Percentiles rank a stretch among this genome's conserved stretches.
Evolutionary conservation across 2,797 vertebrate genomes (phyloP).

Genomic region (Cossypha niveicapilla): DNA sequence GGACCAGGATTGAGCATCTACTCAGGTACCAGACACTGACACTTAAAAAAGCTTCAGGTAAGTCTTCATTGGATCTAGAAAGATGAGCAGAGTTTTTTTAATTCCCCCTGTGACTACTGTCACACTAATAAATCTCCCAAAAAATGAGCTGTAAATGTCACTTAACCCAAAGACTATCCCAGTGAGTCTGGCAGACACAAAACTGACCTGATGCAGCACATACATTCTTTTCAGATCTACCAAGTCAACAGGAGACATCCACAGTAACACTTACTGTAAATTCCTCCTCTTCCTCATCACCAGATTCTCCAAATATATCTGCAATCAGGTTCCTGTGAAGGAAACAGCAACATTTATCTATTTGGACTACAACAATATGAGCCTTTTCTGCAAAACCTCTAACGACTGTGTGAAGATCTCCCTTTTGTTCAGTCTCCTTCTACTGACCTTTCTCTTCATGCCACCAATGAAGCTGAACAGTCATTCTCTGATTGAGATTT

Average conservation of each 20-base stretch:
- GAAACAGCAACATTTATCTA: conserved; percentile 12
- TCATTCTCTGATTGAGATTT: background rate
- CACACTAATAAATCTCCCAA: background rate
- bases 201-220: background rate
- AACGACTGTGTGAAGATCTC: background rate
- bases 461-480: background rate
- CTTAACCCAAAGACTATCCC: background rate
- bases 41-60: background rate
- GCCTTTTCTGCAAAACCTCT: background rate
- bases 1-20: background rate
- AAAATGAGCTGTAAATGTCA: background rate
- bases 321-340: conserved; percentile 91
- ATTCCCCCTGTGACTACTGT: background rate
- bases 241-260: background rate
- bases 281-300: conserved; percentile 94
- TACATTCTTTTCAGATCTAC: background rate
- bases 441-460: background rate
- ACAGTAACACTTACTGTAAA: conserved; percentile 86
- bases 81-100: background rate
- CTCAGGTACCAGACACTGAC: background rate
- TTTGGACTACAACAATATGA: background rate
- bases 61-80: background rate
- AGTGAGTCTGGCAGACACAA: background rate
- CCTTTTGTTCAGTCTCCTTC: background rate
- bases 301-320: conserved; percentile 98